Base-by-base conservation (phyloP, 64 coral and sea anemone species). In the Montipora capricornis region DNA sequence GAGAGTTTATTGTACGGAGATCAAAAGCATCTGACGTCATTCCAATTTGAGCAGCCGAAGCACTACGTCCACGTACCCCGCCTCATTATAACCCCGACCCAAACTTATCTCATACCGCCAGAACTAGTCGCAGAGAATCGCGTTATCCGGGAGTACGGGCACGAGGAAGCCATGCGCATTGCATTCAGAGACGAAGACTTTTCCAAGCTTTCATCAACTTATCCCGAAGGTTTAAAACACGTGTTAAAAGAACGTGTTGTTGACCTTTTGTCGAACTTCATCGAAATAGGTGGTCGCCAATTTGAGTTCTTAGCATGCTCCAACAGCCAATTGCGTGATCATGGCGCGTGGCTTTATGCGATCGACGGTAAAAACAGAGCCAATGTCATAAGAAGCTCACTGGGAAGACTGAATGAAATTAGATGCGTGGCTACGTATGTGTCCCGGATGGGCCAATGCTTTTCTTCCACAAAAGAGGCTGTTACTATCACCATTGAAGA, bases 381-480 rank as follows among this genome's bases (percentile, higher is more conserved):
- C 13, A 88, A 74, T 60, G 77, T 91, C 9, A 98, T 98, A 77
- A 92, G 96, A 64, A 47, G 69, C 59, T 95, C 90, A n/a, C 88
- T 98, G 17, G 96, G 96, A 13, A 87, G 95, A 50, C 59, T 98
- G 8, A 92, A 90, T 87, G 46, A 76, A 20, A 95, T 98, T 19
- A 77, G 91, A 80, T 98, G 96, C 49, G 96, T 98, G 19, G 96
- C 96, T 55, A 90, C 94, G 0, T 98, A 93, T 49, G 91, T 98
- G 69, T 98, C 96, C 3, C 90, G 96, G 5, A 95, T 98, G 88
- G 96, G 96, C 12, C 96, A 98, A 88, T 98, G 96, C 8, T 98
- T 98, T 49, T 98, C 96, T 4, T 95, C 96, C 2, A 95, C 96
- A 10, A 95, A 95, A 24, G 94, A 98, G 46, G 84, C 94, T 6